Percentiles rank a stretch among this genome's conserved stretches.
Evolutionary conservation across 2,888 invertebrate species (phyloP).

Genomic region (Heliconius ismenius): DNA sequence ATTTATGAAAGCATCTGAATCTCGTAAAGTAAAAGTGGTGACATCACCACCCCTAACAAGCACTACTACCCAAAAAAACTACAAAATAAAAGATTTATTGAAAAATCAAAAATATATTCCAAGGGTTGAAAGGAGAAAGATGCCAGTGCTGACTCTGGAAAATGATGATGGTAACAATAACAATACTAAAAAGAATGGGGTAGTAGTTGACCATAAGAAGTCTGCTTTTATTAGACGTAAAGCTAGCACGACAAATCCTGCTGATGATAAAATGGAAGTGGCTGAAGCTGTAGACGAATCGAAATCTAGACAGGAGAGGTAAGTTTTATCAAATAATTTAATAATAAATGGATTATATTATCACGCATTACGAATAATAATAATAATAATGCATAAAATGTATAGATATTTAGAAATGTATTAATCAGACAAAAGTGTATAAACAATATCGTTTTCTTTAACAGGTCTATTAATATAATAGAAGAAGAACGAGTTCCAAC

Average conservation of each 20-base stretch:
- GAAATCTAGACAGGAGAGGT: constrained; percentile 11
- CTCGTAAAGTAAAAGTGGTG: constrained; percentile 2
- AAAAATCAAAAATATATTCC: constrained; percentile 12
- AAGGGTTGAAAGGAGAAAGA: constrained; percentile 1
- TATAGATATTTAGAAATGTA: not conserved
- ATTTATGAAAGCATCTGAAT: constrained; percentile 18
- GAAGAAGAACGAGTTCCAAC: constrained; percentile 64
- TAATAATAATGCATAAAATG: not conserved
- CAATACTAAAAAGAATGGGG: not conserved
- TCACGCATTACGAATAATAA: not conserved
- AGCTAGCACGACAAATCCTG: not conserved
- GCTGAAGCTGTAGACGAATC: not conserved
- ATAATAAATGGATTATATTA: not conserved
- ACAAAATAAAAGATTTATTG: constrained; percentile 25
- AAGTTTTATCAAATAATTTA: not conserved
- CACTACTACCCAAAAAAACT: not conserved
- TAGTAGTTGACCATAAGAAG: constrained; percentile 12
- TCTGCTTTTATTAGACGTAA: constrained; percentile 11
- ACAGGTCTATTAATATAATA: constrained; percentile 63
- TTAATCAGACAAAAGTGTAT: not conserved
- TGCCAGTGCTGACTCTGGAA: not conserved
- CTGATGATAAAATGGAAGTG: not conserved
- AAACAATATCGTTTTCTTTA: not conserved
- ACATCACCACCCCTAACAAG: not conserved
- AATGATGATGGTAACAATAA: not conserved